These are phyloP conservation scores for Typhlichthys subterraneus DNA, from an alignment of 2,797 vertebrate species.

Conservation along the genomic window DNA sequence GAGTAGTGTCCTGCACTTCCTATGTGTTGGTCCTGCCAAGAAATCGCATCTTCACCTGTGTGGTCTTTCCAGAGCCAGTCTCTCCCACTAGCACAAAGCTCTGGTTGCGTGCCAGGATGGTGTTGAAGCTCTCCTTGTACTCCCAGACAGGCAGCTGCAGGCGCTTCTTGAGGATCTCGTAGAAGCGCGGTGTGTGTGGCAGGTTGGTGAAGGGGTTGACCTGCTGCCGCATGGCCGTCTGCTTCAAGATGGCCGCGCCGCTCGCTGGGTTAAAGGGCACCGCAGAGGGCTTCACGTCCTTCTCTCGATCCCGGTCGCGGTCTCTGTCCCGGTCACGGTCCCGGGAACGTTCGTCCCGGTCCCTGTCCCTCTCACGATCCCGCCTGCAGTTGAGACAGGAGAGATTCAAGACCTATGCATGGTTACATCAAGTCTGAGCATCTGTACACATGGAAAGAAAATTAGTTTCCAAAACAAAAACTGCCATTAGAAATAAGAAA, in stretches of 20 bases:
- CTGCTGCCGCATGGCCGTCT: constrained; percentile 83
- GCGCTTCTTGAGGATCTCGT: constrained; percentile 94
- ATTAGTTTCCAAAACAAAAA: neutral
- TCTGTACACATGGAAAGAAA: neutral
- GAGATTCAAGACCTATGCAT: neutral
- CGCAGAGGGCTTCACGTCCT: constrained; percentile 80
- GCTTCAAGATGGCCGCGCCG: constrained; percentile 74
- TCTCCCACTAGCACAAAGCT: constrained; percentile 94
- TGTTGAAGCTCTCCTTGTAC: constrained; percentile 91
- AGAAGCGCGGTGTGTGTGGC: constrained; percentile 91
- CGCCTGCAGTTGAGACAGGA: constrained; percentile 52
- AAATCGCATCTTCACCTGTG: constrained; percentile 81
- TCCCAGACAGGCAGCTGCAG: constrained; percentile 95
- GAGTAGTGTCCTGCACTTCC: neutral
- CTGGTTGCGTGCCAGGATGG: constrained; percentile 89
- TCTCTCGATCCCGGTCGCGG: constrained; percentile 83
- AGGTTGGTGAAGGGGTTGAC: constrained; percentile 95
- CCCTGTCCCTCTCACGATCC: constrained; percentile 73
- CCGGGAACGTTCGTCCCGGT: constrained; percentile 83
- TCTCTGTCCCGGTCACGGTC: constrained; percentile 73
- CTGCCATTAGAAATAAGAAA: neutral
- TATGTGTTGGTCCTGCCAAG: neutral
- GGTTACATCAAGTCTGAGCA: neutral
- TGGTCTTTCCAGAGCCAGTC: constrained; percentile 96
- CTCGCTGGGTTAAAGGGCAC: constrained; percentile 65